Percentiles rank a stretch among this genome's conserved stretches.
Evolutionary conservation across 1,140 invertebrate genomes (phyloP).

Genomic region (Rhopalosiphum maidis): DNA sequence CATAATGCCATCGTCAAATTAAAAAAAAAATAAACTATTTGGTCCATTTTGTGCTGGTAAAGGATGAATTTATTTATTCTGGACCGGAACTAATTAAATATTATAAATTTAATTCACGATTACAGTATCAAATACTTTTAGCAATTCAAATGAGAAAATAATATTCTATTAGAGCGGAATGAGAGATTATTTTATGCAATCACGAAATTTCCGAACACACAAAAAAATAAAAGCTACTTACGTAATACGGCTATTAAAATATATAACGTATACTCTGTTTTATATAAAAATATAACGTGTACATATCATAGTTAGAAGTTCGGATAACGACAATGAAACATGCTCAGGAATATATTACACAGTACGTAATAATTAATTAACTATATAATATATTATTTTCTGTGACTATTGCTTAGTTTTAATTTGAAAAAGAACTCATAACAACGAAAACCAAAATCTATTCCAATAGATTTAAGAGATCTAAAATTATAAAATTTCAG

Average conservation of each 20-base stretch:
- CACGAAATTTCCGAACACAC: background rate
- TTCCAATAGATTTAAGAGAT: background rate
- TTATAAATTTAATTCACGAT: background rate
- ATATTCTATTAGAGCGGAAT: background rate
- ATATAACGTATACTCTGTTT: background rate
- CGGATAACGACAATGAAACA: background rate
- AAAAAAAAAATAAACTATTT: background rate
- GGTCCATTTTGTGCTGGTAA: background rate
- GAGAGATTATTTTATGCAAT: background rate
- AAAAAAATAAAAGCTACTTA: background rate
- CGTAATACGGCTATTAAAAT: background rate
- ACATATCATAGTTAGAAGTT: background rate
- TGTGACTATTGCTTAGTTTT: background rate
- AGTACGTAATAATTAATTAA: too few species aligned
- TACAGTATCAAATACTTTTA: background rate
- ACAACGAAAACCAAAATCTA: background rate
- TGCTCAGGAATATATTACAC: background rate
- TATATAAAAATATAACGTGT: too few species aligned
- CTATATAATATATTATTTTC: too few species aligned
- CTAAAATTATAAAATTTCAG: background rate
- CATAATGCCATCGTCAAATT: background rate
- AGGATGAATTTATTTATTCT: background rate
- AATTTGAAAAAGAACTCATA: background rate
- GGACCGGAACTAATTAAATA: too few species aligned
- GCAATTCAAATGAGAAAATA: background rate